Evolutionary conservation across 2,113 vertebrate species (phyloP).

Genomic region (Callithrix jacchus): DNA sequence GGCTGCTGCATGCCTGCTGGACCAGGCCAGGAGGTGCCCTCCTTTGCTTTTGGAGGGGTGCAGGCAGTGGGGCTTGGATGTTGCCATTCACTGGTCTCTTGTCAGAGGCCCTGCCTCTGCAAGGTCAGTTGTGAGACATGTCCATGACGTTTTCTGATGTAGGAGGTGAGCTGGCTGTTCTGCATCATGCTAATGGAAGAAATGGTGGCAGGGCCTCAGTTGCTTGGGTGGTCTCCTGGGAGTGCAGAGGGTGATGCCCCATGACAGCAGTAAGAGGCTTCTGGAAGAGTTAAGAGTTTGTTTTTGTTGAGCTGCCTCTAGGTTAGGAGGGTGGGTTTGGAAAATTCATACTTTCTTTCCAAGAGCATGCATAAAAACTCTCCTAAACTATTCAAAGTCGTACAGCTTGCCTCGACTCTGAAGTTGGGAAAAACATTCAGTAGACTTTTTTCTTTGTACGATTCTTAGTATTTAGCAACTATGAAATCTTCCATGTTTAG

Average conservation of each 20-base stretch:
- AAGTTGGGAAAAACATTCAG: slow-evolving; percentile 19
- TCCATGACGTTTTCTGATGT: slow-evolving; percentile 49
- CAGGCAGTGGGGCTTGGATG: slow-evolving; percentile 59
- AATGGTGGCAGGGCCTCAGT: slow-evolving; percentile 57
- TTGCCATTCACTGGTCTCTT: slow-evolving; percentile 53
- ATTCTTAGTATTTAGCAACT: slow-evolving; percentile 6
- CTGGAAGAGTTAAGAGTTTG: slow-evolving; percentile 47
- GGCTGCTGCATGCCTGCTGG: slow-evolving; percentile 75
- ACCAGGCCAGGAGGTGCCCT: slow-evolving; percentile 79
- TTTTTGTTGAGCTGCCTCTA: slow-evolving; percentile 72
- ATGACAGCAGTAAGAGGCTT: slow-evolving; percentile 38
- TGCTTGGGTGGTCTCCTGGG: slow-evolving; percentile 81
- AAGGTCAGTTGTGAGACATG: slow-evolving; percentile 81
- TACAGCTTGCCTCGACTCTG: not conserved
- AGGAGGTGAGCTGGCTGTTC: slow-evolving; percentile 72
- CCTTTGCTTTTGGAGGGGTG: slow-evolving; percentile 66
- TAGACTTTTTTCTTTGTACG: not conserved
- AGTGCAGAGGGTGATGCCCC: slow-evolving; percentile 42
- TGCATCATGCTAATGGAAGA: slow-evolving; percentile 46
- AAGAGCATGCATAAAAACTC: slow-evolving; percentile 44
- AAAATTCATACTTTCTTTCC: slow-evolving; percentile 59
- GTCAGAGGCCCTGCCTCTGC: slow-evolving; percentile 73
- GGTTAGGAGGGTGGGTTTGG: slow-evolving; percentile 18
- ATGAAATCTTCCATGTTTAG: not conserved
- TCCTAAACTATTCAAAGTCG: not conserved